Evolutionary conservation across 2,888 invertebrate species (phyloP), one percentile per base, ranked within the genome.

Genomic region (Sycophila texana): DNA sequence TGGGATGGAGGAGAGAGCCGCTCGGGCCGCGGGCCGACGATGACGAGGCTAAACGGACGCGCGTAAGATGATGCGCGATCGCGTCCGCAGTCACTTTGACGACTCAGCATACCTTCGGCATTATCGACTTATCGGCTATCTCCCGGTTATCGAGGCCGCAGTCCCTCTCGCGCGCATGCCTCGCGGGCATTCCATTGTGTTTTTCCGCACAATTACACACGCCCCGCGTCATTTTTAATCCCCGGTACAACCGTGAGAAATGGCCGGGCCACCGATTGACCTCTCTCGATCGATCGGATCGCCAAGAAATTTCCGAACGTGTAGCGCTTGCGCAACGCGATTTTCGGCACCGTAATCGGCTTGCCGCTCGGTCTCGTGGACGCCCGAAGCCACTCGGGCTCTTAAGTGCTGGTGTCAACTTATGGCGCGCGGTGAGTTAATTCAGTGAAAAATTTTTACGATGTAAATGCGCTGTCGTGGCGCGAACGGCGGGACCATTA

Each of bases 201-300:
- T 70, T 86, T 88, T 86, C 85, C 84, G 79, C 83, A 84, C 87
- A 89, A 89, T 89, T 89, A 88, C 86, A 85, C 80, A 83, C 18
- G 63, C 83, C 81, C 84, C 82, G 82, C 80, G 82, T 49, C 39
- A 49, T 58, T 74, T 70, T 74, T 51, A 57, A 51, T 49, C 51
- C 58, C 47, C 63, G 18, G 39, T 10, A n/a, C 58, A 49, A 80
- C 84, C 85, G 83, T 85, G 84, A 83, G 84, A 85, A 84, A 84
- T 85, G n/a, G 49, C 70, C 26, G n/a, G 5, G 26, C 65, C 18
- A 16, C 66, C n/a, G 18, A 72, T 72, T 18, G 39, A 10, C 13
- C 57, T 57, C 47, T 14, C 5, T 57, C 47, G 47, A 10, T 65
- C 18, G 47, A 7, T n/a, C 18, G 57, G 10, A 57, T n/a, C 20